phyloP scores from a whole-genome alignment of 2,888 invertebrate species.

The Siphonodentalium dalli region DNA sequence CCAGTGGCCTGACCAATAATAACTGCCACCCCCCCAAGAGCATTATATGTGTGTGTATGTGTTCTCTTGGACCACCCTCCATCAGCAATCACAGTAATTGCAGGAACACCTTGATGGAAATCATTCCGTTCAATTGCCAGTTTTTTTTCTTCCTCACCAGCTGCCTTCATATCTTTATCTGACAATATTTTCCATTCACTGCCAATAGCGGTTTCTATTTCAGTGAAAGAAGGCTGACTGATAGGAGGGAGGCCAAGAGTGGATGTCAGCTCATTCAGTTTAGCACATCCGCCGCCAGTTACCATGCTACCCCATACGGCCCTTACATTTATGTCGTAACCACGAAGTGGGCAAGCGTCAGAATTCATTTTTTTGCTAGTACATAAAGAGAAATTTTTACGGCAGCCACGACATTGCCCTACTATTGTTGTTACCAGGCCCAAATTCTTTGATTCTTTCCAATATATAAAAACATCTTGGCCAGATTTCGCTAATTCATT shows the following conservation, averaged over 20 bases:
- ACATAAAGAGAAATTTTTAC: too few relatives aligned
- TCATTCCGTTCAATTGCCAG: constrained; percentile 6
- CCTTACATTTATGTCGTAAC: constrained; percentile 14
- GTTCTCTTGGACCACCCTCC: constrained; percentile 21
- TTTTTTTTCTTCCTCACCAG: constrained; percentile 16
- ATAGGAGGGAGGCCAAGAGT: constrained; percentile 10
- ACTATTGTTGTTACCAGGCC: too few relatives aligned
- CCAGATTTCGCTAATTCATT: too few relatives aligned
- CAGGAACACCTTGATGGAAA: constrained; percentile 19
- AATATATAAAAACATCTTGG: too few relatives aligned
- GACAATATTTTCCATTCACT: constrained; percentile 9
- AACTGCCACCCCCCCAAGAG: constrained; percentile 17
- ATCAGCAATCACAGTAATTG: constrained; percentile 19
- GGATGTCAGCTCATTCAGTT: constrained; percentile 8
- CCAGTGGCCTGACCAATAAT: constrained; percentile 13
- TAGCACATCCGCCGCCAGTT: constrained; percentile 5
- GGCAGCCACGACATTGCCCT: too few relatives aligned
- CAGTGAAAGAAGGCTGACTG: constrained; percentile 6
- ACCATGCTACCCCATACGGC: constrained; percentile 14
- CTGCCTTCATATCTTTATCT: constrained; percentile 13
- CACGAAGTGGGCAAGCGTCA: too few relatives aligned
- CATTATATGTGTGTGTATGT: constrained; percentile 24
- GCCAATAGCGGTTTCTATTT: constrained; percentile 10
- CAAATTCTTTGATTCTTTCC: too few relatives aligned
- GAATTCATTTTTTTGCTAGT: too few relatives aligned